These are phyloP conservation scores for Tachysurus vachellii DNA, from an alignment of 2,113 vertebrate species.

Conservation along the genomic window DNA sequence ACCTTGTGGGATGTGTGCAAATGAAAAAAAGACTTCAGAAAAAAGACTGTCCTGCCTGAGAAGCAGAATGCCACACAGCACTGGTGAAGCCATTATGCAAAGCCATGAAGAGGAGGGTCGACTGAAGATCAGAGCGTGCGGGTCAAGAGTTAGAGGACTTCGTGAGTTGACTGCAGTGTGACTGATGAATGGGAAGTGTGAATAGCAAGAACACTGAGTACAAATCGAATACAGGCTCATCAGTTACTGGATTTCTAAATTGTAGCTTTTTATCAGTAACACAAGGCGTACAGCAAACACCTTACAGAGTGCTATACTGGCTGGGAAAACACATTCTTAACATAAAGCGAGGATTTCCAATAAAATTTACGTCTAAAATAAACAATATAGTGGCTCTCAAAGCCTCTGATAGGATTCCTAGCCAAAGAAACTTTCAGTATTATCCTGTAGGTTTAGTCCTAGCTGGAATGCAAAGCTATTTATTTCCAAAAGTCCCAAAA, in stretches of 20 bases:
- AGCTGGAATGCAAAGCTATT: not conserved
- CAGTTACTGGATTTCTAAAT: not conserved
- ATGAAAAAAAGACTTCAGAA: not conserved
- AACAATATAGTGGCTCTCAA: not conserved
- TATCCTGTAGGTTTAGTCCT: not conserved
- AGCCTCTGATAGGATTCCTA: not conserved
- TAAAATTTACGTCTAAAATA: not conserved
- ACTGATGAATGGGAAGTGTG: conserved; percentile 15
- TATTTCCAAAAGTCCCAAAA: not conserved
- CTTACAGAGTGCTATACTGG: not conserved
- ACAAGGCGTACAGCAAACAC: not conserved
- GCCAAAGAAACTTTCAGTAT: not conserved
- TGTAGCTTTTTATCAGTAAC: not conserved
- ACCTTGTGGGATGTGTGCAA: not conserved
- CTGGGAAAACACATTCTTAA: not conserved
- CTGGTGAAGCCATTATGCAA: not conserved
- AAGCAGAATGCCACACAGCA: not conserved
- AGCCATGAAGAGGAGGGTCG: not conserved
- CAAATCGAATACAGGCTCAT: conserved; percentile 17
- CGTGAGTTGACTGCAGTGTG: not conserved
- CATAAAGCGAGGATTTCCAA: not conserved
- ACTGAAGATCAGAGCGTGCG: not conserved
- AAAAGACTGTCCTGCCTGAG: not conserved
- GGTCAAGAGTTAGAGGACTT: not conserved
- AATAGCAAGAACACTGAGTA: conserved; percentile 7